phyloP scores from a whole-genome alignment of 35 echinoderm and acorn worm genomes.

The Holothuria glaberrima region DNA sequence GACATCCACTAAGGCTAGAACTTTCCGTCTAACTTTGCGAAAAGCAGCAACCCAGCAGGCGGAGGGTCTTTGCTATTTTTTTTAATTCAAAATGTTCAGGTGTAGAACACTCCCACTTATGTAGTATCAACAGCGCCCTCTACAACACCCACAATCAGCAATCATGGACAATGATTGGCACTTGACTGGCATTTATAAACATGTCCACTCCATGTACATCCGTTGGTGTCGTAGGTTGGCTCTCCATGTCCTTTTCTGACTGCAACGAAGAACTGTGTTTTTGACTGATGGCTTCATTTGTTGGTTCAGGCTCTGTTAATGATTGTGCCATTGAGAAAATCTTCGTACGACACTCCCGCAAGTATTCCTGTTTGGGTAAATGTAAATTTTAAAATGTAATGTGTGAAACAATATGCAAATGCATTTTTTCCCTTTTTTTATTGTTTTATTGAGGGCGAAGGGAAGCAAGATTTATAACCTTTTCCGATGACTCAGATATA shows the following conservation, averaged over 20 bases:
- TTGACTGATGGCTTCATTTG: neutral
- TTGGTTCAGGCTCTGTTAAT: constrained; percentile 17
- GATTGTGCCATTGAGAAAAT: constrained; percentile 10
- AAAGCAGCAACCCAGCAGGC: neutral
- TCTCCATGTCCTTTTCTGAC: constrained; percentile 16
- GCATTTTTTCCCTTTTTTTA: no score
- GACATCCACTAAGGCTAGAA: no score
- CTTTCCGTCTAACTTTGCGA: neutral
- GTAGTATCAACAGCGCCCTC: neutral
- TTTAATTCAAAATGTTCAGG: neutral
- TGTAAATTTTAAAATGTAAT: neutral
- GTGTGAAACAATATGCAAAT: no score
- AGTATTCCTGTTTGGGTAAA: constrained; percentile 3
- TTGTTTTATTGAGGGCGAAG: no score
- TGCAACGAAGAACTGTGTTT: constrained; percentile 7
- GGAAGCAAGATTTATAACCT: no score
- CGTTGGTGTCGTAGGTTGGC: constrained; percentile 27
- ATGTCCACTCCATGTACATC: constrained; percentile 38
- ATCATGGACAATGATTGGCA: neutral
- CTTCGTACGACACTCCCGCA: neutral
- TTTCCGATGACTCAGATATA: no score
- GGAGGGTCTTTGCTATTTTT: neutral
- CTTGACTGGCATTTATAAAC: constrained; percentile 8
- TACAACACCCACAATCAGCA: constrained; percentile 12
- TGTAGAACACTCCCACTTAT: neutral